Evolutionary conservation across 2,888 invertebrate species (phyloP), one percentile per base, ranked within the genome.

Genomic region (Cantharis rufa): DNA sequence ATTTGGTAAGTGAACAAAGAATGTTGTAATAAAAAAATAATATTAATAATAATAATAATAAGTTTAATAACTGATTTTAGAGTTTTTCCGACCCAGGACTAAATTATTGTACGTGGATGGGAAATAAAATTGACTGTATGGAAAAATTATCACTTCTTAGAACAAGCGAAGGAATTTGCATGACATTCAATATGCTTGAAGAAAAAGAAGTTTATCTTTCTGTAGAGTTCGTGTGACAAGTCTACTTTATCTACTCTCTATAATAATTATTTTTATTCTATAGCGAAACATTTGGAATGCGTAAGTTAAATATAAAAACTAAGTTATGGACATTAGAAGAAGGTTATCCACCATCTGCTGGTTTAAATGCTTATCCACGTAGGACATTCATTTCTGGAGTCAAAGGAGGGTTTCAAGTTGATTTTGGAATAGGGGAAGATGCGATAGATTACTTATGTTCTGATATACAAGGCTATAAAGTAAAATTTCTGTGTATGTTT

Each of bases 391-490:
- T 71, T 11, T 28, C 75, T n/a, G 75, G 75, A 15, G 66, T 28
- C 3, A 48, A 61, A 15, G 75, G 63, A 18, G 75, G 75, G 3
- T 62, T 75, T 15, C 32, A 71, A 18, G 10, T 68, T n/a, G 61
- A 21, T 15, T 68, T 75, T 10, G 16, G 24, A 10, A 68, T 66
- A n/a, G 24, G 16, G 13, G 61, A 71, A 15, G 7, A 9, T 15
- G 13, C 68, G 4, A 21, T 71, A 10, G 75, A 75, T 68, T 75
- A 68, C 71, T 10, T 62, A 15, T 75, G 75, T 32, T 21, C 28
- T 13, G 61, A 72, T 15, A 18, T 75, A 24, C 72, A 70, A 63
- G 78, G 75, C 2, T 78, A 70, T 62, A 75, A 74, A 16, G 78
- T 75, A 72, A 15, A 18, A 15, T 11, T 7, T 18, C 5, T 4